These are phyloP conservation scores for Lasioglossum marginatum DNA, from an alignment of 2,888 invertebrate species.

Conservation along the genomic window DNA sequence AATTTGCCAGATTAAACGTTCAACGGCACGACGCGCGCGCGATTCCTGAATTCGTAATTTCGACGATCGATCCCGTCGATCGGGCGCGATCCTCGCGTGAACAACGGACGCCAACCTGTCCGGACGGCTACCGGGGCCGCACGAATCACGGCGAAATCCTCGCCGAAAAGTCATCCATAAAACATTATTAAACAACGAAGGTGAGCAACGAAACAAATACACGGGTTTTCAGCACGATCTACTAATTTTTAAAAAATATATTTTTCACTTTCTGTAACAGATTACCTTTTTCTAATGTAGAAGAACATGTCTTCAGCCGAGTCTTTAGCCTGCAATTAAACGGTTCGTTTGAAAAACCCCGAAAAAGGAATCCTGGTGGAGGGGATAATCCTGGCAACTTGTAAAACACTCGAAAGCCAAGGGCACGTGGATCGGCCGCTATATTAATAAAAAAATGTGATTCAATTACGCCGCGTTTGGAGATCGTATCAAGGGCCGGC, in stretches of 20 bases:
- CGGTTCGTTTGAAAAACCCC: neutral
- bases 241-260: too few relatives aligned
- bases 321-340: neutral
- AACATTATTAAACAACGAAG: too few relatives aligned
- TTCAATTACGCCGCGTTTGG: slow-evolving; percentile 42
- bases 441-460: slow-evolving; percentile 15
- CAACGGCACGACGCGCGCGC: slow-evolving; percentile 12
- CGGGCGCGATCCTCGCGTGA: neutral
- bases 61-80: neutral
- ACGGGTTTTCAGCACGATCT: too few relatives aligned
- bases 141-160: neutral
- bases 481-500: slow-evolving; percentile 25
- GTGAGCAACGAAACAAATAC: too few relatives aligned
- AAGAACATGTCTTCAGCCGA: neutral
- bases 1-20: slow-evolving; percentile 69
- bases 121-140: neutral
- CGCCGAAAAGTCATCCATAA: neutral
- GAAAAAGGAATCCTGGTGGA: neutral
- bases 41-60: slow-evolving; percentile 56
- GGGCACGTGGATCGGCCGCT: neutral
- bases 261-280: too few relatives aligned
- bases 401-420: neutral
- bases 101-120: neutral
- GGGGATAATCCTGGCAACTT: neutral
- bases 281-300: too few relatives aligned